Conservation (phyloP, 2,888 invertebrate species). For the Eulithis testata region DNA sequence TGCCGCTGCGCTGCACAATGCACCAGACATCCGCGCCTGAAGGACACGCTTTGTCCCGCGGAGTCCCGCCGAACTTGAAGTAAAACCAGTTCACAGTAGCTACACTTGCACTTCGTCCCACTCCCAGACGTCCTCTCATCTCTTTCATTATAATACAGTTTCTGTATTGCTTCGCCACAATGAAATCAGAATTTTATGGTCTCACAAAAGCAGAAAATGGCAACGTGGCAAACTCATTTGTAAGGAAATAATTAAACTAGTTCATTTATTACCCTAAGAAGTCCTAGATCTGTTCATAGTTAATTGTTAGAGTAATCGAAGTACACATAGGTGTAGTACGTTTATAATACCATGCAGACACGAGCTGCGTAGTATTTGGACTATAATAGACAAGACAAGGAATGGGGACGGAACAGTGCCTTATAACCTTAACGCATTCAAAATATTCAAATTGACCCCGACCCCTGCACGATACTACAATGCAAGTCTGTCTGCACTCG, state of each 20-base stretch:
- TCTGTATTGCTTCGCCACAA: constrained; percentile 21
- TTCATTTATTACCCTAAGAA: too few relatives aligned
- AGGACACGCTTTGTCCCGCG: constrained; percentile 67
- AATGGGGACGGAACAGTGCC: constrained; percentile 22
- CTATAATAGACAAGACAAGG: constrained; percentile 21
- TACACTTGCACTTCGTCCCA: constrained; percentile 71
- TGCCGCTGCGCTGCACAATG: constrained; percentile 53
- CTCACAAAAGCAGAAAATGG: not conserved
- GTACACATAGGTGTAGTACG: too few relatives aligned
- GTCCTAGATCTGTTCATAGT: too few relatives aligned
- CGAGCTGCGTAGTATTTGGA: constrained; percentile 29
- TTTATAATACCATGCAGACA: constrained; percentile 2
- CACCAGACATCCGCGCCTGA: constrained; percentile 61
- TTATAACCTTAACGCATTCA: constrained; percentile 39
- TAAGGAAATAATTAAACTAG: too few relatives aligned
- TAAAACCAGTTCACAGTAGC: constrained; percentile 64
- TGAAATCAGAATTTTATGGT: not conserved
- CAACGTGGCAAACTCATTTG: too few relatives aligned
- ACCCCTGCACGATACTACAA: constrained; percentile 41
- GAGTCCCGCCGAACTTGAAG: constrained; percentile 44
- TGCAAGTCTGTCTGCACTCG: constrained; percentile 35
- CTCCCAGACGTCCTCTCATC: constrained; percentile 55
- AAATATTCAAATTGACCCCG: constrained; percentile 34
- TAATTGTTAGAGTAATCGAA: too few relatives aligned
- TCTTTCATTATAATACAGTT: constrained; percentile 54